Evolutionary conservation across 2,113 vertebrate species (phyloP), one percentile per base, ranked within the genome.

Genomic region (Pygoscelis antarcticus): DNA sequence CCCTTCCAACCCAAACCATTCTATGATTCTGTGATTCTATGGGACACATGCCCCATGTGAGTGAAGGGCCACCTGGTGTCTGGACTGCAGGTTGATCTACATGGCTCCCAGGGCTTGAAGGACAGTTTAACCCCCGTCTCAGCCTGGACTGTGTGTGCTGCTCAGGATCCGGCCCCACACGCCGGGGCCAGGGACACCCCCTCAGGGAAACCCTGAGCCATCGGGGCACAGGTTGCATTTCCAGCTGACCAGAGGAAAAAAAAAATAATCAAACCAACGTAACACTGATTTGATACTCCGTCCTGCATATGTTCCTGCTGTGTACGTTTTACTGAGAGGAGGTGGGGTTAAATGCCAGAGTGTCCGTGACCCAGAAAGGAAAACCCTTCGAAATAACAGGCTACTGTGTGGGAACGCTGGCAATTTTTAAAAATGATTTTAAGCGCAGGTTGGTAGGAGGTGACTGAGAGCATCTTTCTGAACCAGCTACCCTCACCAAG

Each of bases 151-250:
- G 4, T 9, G 5, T 57, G 36, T 8, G 38, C 60, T 75, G 54
- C 38, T 77, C 34, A 42, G 66, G 65, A 40, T 60, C 8, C 6
- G 18, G 46, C 19, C 49, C 14, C 27, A 44, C 30, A 70, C 3
- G 2, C 17, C 4, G 4, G 25, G 44, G 11, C n/a, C 5, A 2
- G 17, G 46, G 29, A 9, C 42, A 52, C 2, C 6, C 18, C 11
- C 32, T 22, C 15, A 75, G 1, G 3, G 58, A 61, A 80, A 44
- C 16, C 30, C 40, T 16, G 38, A 95, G 51, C 42, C 64, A 32
- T 17, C 0, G 0, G 34, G 40, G 27, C 1, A 4, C 16, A 58
- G 60, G 60, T 55, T 68, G 38, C 18, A 12, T 22, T 85, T 72
- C 66, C 75, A 72, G 19, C 34, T 66, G 87, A 72, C 25, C 88